Base-by-base conservation (phyloP, 2,888 invertebrate species). In the Limnephilus rhombicus region DNA sequence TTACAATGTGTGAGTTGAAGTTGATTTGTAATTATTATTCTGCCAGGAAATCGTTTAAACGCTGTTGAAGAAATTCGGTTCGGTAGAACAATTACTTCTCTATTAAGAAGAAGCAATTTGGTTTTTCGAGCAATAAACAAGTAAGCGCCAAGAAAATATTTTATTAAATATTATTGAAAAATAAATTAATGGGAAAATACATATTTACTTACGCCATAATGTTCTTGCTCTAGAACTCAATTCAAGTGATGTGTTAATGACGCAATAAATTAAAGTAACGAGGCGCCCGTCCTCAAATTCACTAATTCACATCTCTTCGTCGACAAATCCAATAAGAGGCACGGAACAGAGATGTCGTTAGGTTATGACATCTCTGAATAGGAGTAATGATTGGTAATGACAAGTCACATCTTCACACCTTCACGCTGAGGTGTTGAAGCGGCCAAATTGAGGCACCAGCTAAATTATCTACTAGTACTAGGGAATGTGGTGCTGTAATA, bases 221-320 rank as follows among this genome's bases (percentile, higher is more conserved):
- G 82, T 82, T 82, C 7, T 82, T 82, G 13, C 12, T 82, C 3
- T 15, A 82, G 82, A 34, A 18, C 13, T 82, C 7, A 18, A 34
- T 82, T 82, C 15, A 82, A 15, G 82, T 1, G n/a, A 41, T 9
- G 88, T 89, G 80, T 89, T 80, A 89, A 89, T 89, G 41, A 34
- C 15, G n/a, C 88, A 80, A 89, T 89, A 68, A 80, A 89, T 89
- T 37, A 80, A 86, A 45, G 80, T 89, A 89, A 89, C 88, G 88
- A 80, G 80, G 68, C 37, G 80, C 80, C 41, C 24, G 34, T 80
- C 41, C 37, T 29, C n/a, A 80, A 80, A 80, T 34, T 68, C 53
- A 49, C 41, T 37, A 80, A 89, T 80, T 89, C 37, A 37, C 80
- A 45, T 29, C 88, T 41, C 88, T 89, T 89, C 88, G 41, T 89